These are phyloP conservation scores for Caenorhabditis auriculariae DNA, from an alignment of 2,888 invertebrate genomes.

Conservation along the genomic window DNA sequence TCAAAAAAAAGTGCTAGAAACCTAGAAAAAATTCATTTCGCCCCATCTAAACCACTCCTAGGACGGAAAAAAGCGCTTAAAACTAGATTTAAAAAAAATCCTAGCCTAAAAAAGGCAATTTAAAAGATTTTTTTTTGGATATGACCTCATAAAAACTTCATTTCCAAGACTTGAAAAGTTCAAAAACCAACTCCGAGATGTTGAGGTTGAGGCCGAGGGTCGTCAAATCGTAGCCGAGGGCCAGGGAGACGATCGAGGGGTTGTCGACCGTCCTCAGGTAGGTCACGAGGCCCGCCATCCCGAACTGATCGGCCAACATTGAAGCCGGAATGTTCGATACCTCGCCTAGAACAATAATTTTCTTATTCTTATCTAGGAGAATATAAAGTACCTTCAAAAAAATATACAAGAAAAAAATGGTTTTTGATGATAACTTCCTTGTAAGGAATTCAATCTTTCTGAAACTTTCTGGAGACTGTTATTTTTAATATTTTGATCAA, in stretches of 20 bases:
- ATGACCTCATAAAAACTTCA: too few relatives aligned
- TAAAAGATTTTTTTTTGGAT: too few relatives aligned
- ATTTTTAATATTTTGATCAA: not conserved
- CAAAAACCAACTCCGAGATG: slow-evolving; percentile 77
- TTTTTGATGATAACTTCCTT: not conserved
- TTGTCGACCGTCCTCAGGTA: slow-evolving; percentile 97
- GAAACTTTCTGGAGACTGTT: not conserved
- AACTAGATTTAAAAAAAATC: too few relatives aligned
- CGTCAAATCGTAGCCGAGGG: slow-evolving; percentile 95
- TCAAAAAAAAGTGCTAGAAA: too few relatives aligned
- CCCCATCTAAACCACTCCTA: too few relatives aligned
- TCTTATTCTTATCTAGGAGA: not conserved
- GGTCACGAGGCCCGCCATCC: slow-evolving; percentile 95
- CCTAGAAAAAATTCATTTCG: too few relatives aligned
- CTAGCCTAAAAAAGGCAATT: too few relatives aligned
- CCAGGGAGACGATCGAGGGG: slow-evolving; percentile 91
- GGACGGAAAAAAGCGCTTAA: too few relatives aligned
- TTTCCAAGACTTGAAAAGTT: too few relatives aligned
- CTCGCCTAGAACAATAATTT: too few relatives aligned
- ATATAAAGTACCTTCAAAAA: not conserved
- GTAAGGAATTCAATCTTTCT: not conserved
- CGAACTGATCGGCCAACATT: slow-evolving; percentile 99
- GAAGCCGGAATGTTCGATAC: slow-evolving; percentile 96
- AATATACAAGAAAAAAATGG: not conserved
- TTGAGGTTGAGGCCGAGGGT: slow-evolving; percentile 96